phyloP scores from a whole-genome alignment of 2,888 invertebrate genomes.

The Keiferia lycopersicella region DNA sequence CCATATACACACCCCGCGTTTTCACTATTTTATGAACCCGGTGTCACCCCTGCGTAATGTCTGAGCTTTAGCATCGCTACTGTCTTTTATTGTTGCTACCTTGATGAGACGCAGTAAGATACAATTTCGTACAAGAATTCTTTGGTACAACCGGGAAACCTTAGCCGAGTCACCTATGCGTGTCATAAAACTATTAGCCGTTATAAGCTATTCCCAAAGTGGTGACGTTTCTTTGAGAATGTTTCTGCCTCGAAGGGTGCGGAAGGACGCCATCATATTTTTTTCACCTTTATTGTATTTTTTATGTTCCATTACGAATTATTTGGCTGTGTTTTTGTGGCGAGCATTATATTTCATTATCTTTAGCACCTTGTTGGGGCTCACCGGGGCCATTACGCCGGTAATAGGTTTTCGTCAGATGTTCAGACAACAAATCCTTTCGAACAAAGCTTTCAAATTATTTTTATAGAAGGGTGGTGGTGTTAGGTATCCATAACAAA shows the following conservation, averaged over 20 bases:
- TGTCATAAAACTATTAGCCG: slow-evolving; percentile 81
- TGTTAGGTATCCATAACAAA: too few species aligned
- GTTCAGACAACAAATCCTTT: slow-evolving; percentile 14
- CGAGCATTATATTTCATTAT: slow-evolving; percentile 71
- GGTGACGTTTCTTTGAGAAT: slow-evolving; percentile 64
- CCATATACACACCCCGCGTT: slow-evolving; percentile 47
- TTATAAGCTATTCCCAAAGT: slow-evolving; percentile 76
- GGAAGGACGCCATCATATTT: slow-evolving; percentile 67
- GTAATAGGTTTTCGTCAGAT: slow-evolving; percentile 30
- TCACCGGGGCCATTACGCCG: slow-evolving; percentile 30
- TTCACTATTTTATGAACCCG: slow-evolving; percentile 67
- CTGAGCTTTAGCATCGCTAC: slow-evolving; percentile 63
- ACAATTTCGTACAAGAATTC: slow-evolving; percentile 40
- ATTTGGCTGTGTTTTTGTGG: slow-evolving; percentile 65
- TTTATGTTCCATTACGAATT: slow-evolving; percentile 69
- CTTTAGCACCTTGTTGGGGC: slow-evolving; percentile 70
- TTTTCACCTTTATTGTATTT: slow-evolving; percentile 59
- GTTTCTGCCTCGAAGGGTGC: slow-evolving; percentile 56
- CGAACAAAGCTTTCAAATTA: not conserved
- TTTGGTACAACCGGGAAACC: slow-evolving; percentile 35
- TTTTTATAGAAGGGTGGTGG: too few species aligned
- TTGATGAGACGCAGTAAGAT: slow-evolving; percentile 49
- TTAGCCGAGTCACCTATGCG: slow-evolving; percentile 67
- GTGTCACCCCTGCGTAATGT: slow-evolving; percentile 72
- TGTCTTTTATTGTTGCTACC: slow-evolving; percentile 60